Evolutionary conservation across 2,888 invertebrate species (phyloP).

Genomic region (Scaeva pyrastri): DNA sequence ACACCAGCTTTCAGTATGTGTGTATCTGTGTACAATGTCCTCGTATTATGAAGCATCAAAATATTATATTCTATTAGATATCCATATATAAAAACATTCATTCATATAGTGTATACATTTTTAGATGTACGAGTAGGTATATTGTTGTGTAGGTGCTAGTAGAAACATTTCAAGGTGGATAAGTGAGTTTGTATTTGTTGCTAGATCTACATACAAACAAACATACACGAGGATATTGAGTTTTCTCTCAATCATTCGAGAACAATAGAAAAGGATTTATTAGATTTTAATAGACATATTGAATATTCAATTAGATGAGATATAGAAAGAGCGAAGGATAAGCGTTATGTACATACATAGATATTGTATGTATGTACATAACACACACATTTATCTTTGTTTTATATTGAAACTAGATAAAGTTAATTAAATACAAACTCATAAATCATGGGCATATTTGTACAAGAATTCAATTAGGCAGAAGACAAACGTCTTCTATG

Average conservation of each 20-base stretch:
- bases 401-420: conserved; percentile 23
- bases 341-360: not conserved
- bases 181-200: not conserved
- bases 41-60: conserved; percentile 9
- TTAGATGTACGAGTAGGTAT: too few relatives aligned
- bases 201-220: too few relatives aligned
- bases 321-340: not conserved
- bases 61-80: not conserved
- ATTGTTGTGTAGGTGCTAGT: too few relatives aligned
- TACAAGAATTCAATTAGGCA: conserved; percentile 54
- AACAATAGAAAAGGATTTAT: conserved; percentile 43
- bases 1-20: not conserved
- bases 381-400: too few relatives aligned
- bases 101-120: not conserved
- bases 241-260: conserved; percentile 1
- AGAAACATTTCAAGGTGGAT: not conserved
- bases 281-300: conserved; percentile 66
- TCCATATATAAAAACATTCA: too few relatives aligned
- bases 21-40: not conserved
- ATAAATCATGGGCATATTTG: conserved; percentile 59
- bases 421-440: conserved; percentile 58
- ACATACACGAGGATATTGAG: not conserved
- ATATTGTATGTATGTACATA: not conserved
- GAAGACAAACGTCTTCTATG: not conserved
- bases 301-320: conserved; percentile 53